These are phyloP conservation scores for Nyctibius bracteatus DNA, from an alignment of 2,113 vertebrate species.

Conservation along the genomic window DNA sequence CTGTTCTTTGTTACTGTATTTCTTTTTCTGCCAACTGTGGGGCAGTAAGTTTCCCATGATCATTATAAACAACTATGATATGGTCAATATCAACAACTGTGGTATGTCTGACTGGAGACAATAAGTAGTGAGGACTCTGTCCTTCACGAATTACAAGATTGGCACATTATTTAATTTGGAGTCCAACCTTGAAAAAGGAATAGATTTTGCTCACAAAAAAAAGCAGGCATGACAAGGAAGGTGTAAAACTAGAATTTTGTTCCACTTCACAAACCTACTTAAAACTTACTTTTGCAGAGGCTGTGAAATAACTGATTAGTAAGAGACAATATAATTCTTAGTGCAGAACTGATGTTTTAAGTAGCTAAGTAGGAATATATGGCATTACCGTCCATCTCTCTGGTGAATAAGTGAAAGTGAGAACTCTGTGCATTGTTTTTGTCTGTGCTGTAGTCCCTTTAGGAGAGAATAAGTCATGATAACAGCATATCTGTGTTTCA, in stretches of 20 bases:
- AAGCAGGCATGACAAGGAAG: background rate
- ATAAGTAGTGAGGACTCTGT: background rate
- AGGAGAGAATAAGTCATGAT: background rate
- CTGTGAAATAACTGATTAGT: background rate
- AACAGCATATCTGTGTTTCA: background rate
- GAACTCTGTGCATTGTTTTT: background rate
- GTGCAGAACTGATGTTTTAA: background rate
- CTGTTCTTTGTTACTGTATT: background rate
- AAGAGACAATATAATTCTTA: background rate
- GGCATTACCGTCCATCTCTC: accelerated
- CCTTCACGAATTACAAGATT: background rate
- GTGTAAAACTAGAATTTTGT: background rate
- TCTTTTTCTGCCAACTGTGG: background rate
- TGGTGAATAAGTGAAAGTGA: background rate
- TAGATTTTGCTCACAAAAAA: background rate
- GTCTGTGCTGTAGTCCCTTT: background rate
- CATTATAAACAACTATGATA: background rate
- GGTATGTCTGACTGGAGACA: background rate
- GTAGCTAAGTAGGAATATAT: background rate
- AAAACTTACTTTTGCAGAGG: background rate
- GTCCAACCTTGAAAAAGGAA: background rate
- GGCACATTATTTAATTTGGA: background rate
- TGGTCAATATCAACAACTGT: background rate
- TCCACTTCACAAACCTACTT: background rate
- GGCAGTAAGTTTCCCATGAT: background rate